Conservation (phyloP, 2,113 vertebrate genomes). For the Stegastes partitus region DNA sequence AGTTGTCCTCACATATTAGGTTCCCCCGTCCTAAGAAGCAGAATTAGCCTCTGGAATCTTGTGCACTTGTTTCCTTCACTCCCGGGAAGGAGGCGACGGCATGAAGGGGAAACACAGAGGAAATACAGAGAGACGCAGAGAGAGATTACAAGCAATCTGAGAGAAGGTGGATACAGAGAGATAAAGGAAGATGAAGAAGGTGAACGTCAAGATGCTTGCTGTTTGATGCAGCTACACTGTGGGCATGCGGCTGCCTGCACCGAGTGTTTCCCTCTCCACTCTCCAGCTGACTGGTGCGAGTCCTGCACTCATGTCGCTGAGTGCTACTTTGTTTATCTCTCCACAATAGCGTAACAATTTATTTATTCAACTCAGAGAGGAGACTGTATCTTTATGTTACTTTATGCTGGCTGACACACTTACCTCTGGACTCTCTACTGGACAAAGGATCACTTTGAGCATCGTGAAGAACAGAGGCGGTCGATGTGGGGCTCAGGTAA, state of each 20-base stretch:
- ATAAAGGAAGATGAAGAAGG: slow-evolving; percentile 46
- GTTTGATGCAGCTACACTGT: slow-evolving; percentile 66
- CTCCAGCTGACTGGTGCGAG: slow-evolving; percentile 41
- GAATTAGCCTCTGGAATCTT: slow-evolving; percentile 81
- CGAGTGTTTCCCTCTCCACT: slow-evolving; percentile 35
- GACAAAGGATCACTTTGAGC: slow-evolving; percentile 40
- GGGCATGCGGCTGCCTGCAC: slow-evolving; percentile 54
- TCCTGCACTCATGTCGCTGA: slow-evolving; percentile 26
- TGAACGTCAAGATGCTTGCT: slow-evolving; percentile 41
- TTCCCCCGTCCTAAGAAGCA: slow-evolving; percentile 76
- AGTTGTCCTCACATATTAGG: slow-evolving; percentile 84
- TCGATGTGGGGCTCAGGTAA: slow-evolving; percentile 82
- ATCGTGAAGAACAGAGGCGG: slow-evolving; percentile 36
- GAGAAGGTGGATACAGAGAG: slow-evolving; percentile 11
- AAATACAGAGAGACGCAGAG: slow-evolving; percentile 23
- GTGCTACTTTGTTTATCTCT: slow-evolving; percentile 40
- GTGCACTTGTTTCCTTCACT: slow-evolving; percentile 74
- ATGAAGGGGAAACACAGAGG: slow-evolving; percentile 34
- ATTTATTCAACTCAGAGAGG: slow-evolving; percentile 22
- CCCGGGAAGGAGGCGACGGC: slow-evolving; percentile 30
- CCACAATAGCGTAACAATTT: slow-evolving; percentile 33
- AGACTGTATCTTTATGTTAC: background rate
- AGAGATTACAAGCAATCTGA: slow-evolving; percentile 27
- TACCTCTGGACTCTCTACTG: slow-evolving; percentile 43
- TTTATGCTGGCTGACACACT: slow-evolving; percentile 49